Conservation (phyloP, 2,888 invertebrate genomes). For the Drymonia ruficornis region DNA sequence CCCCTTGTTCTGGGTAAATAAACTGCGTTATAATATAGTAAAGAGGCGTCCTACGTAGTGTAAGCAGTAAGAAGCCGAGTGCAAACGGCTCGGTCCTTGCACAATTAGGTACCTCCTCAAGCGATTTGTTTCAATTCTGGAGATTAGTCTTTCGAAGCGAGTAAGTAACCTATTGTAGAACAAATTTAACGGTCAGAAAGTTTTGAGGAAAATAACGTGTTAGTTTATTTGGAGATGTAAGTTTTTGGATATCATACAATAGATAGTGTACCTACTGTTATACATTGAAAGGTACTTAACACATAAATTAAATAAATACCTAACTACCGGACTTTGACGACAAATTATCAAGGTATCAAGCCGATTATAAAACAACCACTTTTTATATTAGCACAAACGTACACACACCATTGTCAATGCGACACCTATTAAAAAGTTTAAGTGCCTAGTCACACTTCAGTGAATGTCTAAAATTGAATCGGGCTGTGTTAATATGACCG, state of each 20-base stretch:
- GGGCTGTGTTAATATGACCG: neutral
- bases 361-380: neutral
- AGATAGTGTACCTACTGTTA: too few species aligned
- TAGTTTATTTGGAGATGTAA: too few species aligned
- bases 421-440: constrained; percentile 4
- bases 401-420: neutral
- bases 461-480: constrained; percentile 8
- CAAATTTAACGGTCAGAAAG: too few species aligned
- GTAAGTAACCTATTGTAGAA: neutral
- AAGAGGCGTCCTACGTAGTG: neutral
- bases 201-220: too few species aligned
- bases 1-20: neutral
- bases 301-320: too few species aligned
- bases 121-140: neutral
- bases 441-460: neutral
- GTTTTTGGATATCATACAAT: too few species aligned
- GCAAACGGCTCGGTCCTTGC: neutral
- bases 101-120: too few species aligned
- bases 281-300: too few species aligned
- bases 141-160: neutral
- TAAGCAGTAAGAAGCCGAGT: neutral
- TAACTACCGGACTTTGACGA: too few species aligned
- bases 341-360: too few species aligned
- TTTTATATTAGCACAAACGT: neutral
- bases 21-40: neutral